These are phyloP conservation scores for Melanerpes formicivorus DNA, from an alignment of 2,113 vertebrate species.

Conservation along the genomic window DNA sequence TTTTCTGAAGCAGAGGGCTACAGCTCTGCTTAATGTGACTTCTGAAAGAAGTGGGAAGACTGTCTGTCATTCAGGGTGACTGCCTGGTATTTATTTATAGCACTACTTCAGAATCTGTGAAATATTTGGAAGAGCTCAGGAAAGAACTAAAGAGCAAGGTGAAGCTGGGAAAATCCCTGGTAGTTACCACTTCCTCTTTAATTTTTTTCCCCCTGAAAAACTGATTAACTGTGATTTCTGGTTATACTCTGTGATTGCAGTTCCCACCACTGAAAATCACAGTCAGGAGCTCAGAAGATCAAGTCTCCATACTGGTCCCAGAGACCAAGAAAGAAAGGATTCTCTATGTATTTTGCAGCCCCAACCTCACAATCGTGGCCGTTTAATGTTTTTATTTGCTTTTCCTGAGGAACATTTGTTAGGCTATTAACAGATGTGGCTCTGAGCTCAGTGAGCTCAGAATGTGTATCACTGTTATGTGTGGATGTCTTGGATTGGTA, in stretches of 20 bases:
- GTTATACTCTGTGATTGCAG: neutral
- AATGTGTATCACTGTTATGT: neutral
- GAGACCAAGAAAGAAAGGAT: neutral
- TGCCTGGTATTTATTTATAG: constrained; percentile 2
- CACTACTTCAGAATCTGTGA: neutral
- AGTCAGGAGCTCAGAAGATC: neutral
- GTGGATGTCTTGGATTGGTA: neutral
- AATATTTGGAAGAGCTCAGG: neutral
- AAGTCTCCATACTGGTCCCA: neutral
- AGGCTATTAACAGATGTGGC: neutral
- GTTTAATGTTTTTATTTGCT: neutral
- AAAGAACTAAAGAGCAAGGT: neutral
- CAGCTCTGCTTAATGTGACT: neutral
- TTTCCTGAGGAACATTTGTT: neutral
- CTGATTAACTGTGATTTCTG: neutral
- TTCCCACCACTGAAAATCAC: neutral
- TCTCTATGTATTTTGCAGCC: neutral
- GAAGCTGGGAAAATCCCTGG: neutral
- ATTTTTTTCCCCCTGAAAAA: neutral
- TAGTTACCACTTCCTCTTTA: neutral
- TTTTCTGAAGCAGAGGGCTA: neutral
- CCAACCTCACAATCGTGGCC: neutral
- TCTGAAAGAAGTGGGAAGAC: neutral
- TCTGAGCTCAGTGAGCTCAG: neutral
- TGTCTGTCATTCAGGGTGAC: constrained; percentile 1